phyloP scores from a whole-genome alignment of 2,797 vertebrate species.

The Limnodromus scolopaceus region DNA sequence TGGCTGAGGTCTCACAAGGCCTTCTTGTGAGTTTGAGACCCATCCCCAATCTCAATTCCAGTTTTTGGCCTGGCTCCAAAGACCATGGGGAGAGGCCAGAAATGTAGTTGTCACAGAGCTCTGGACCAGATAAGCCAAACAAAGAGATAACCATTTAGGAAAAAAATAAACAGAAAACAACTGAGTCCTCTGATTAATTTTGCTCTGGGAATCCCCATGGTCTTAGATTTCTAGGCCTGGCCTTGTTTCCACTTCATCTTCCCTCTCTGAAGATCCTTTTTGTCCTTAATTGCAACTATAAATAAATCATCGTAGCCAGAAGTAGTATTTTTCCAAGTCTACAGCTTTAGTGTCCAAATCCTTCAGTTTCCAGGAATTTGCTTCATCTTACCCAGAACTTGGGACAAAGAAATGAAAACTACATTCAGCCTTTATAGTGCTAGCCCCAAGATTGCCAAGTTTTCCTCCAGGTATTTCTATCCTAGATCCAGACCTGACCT shows the following conservation, averaged over 20 bases:
- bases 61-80: conserved; percentile 17
- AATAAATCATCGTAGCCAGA: conserved; percentile 68
- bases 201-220: conserved; percentile 66
- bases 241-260: conserved; percentile 62
- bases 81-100: background rate
- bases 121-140: conserved; percentile 18
- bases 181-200: conserved; percentile 52
- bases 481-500: background rate
- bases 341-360: conserved; percentile 46
- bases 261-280: conserved; percentile 68
- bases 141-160: conserved; percentile 39
- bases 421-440: background rate
- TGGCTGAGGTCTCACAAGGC: background rate
- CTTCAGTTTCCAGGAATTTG: conserved; percentile 69
- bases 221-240: conserved; percentile 63
- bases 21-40: background rate
- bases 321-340: conserved; percentile 71
- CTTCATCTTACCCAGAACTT: conserved; percentile 62
- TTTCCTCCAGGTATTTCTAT: conserved; percentile 7
- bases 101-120: conserved; percentile 1
- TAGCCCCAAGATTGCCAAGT: background rate
- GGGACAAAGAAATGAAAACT: conserved; percentile 61
- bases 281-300: conserved; percentile 73
- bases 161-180: conserved; percentile 43
- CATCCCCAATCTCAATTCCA: background rate